phyloP scores from a whole-genome alignment of 1,140 invertebrate genomes.

The Zaprionus inermis region DNA sequence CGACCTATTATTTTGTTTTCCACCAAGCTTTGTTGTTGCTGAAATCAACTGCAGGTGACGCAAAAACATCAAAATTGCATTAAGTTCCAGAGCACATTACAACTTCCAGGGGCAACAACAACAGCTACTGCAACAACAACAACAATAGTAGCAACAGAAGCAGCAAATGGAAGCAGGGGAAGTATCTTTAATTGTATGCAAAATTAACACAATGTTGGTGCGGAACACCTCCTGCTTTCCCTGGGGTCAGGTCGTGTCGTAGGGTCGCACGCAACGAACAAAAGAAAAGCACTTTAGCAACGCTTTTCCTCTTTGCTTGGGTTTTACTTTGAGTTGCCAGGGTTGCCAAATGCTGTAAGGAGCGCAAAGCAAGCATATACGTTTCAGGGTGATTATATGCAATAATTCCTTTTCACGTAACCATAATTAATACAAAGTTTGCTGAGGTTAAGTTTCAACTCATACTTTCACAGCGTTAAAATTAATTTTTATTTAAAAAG shows the following conservation, averaged over 20 bases:
- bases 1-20: conserved; percentile 59
- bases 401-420: background rate
- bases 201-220: conserved; percentile 27
- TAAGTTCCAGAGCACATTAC: conserved; percentile 55
- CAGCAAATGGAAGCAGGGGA: background rate
- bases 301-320: conserved; percentile 6
- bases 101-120: conserved; percentile 19
- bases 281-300: conserved; percentile 43
- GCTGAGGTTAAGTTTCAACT: too few relatives aligned
- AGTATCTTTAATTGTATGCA: conserved; percentile 63
- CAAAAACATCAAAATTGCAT: conserved; percentile 78
- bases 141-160: conserved; percentile 9
- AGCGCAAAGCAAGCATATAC: background rate
- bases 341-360: background rate
- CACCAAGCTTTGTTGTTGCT: conserved; percentile 1
- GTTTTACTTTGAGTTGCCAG: conserved; percentile 24
- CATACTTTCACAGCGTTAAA: background rate
- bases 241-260: background rate
- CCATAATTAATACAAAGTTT: background rate
- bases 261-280: conserved; percentile 10
- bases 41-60: conserved; percentile 63
- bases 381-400: background rate
- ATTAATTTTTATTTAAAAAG: background rate
- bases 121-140: conserved; percentile 1
- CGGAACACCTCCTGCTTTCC: background rate